Conservation (phyloP, 2,888 invertebrate species). For the Spodoptera littoralis region DNA sequence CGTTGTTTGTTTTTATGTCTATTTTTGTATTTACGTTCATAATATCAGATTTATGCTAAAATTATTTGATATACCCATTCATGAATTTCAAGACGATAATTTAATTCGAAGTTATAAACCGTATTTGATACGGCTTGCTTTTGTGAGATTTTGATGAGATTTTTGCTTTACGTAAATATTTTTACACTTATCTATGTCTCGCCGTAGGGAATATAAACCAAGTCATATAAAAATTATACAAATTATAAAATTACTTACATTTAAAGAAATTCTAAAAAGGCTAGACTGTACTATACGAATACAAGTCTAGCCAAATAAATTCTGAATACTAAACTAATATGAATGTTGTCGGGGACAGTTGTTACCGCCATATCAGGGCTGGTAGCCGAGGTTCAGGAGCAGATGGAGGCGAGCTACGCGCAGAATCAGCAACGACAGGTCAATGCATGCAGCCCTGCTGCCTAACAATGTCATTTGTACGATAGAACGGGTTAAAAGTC, state of each 20-base stretch:
- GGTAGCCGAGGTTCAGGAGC: constrained; percentile 94
- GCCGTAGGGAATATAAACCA: too few relatives aligned
- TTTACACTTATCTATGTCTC: too few relatives aligned
- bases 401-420: constrained; percentile 89
- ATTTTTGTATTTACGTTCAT: constrained; percentile 72
- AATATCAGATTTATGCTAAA: constrained; percentile 50
- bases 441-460: constrained; percentile 76
- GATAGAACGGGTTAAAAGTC: constrained; percentile 1
- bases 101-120: constrained; percentile 13
- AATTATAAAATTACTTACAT: too few relatives aligned
- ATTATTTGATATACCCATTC: constrained; percentile 46
- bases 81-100: constrained; percentile 28
- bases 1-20: constrained; percentile 76
- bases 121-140: constrained; percentile 1
- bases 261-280: too few relatives aligned
- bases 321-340: constrained; percentile 53
- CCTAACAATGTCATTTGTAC: constrained; percentile 8
- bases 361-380: constrained; percentile 94
- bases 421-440: constrained; percentile 87
- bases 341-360: constrained; percentile 88
- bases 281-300: background rate
- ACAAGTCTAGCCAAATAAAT: background rate
- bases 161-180: too few relatives aligned
- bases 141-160: background rate
- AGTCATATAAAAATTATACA: too few relatives aligned